A percentile compares a stretch with the other conserved stretches of the same genome.
Conservation (phyloP, 2,113 vertebrate genomes). For the Pan paniscus region DNA sequence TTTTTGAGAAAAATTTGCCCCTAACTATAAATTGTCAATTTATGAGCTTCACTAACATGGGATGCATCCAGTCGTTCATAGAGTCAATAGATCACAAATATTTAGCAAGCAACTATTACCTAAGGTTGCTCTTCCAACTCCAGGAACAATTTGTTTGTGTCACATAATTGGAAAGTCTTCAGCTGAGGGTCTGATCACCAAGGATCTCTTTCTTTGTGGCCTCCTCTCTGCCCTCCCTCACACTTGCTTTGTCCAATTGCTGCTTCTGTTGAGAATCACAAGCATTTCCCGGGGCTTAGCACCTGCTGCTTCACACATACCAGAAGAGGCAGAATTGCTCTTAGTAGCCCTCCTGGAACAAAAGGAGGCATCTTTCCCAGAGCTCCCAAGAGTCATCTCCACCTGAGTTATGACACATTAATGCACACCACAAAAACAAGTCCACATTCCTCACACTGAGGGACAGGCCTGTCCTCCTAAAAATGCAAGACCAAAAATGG, state of each 20-base stretch:
- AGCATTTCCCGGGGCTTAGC: not conserved
- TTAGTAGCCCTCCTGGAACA: too few species aligned
- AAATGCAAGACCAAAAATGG: not conserved
- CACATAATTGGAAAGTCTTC: not conserved
- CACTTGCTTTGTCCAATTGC: not conserved
- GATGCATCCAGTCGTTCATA: not conserved
- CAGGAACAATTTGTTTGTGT: too few species aligned
- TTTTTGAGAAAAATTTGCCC: not conserved
- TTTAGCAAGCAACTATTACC: not conserved
- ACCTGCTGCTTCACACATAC: not conserved
- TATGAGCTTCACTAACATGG: not conserved
- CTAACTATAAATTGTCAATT: not conserved
- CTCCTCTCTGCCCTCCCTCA: not conserved
- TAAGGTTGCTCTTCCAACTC: not conserved
- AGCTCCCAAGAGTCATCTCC: not conserved
- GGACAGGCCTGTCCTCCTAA: not conserved
- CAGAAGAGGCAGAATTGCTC: fast-evolving
- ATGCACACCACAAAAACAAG: fast-evolving
- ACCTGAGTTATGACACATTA: not conserved
- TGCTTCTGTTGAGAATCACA: fast-evolving
- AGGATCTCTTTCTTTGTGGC: fast-evolving
- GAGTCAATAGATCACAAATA: not conserved
- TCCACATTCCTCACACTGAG: fast-evolving
- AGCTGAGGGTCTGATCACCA: fast-evolving
- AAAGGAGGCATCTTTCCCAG: not conserved